Conservation (phyloP, 2,113 vertebrate genomes). For the Lathamus discolor region DNA sequence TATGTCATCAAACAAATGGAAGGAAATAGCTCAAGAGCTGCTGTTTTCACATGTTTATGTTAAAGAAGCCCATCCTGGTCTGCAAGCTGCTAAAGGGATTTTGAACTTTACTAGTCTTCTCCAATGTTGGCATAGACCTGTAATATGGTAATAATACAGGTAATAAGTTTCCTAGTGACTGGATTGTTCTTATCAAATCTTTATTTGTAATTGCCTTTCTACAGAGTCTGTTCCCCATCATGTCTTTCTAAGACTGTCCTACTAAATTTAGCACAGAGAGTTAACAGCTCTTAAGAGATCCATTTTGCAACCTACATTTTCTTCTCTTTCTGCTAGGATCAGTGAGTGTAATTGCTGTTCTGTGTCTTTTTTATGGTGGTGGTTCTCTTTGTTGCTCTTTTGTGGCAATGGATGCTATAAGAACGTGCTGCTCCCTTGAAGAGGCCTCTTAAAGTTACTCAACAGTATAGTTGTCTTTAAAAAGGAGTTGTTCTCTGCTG, state of each 20-base stretch:
- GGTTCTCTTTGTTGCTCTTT: not conserved
- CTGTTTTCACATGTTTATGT: not conserved
- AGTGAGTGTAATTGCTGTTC: not conserved
- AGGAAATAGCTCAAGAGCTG: not conserved
- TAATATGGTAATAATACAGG: not conserved
- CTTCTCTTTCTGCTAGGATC: not conserved
- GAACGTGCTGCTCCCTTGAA: not conserved
- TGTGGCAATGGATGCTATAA: not conserved
- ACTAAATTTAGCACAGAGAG: not conserved
- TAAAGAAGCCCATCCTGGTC: not conserved
- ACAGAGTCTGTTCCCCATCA: not conserved
- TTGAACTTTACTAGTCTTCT: not conserved
- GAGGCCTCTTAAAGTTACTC: not conserved
- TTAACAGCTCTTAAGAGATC: not conserved
- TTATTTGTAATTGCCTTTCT: not conserved
- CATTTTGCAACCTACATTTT: not conserved
- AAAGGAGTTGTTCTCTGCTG: not conserved
- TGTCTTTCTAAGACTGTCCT: not conserved
- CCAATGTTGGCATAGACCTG: not conserved
- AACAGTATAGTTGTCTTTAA: not conserved
- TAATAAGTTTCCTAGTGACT: not conserved
- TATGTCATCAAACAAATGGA: not conserved
- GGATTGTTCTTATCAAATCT: not conserved
- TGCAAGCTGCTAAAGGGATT: not conserved
- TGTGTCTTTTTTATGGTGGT: not conserved